Conservation (phyloP, 2,113 vertebrate species). For the Eptesicus fuscus region DNA sequence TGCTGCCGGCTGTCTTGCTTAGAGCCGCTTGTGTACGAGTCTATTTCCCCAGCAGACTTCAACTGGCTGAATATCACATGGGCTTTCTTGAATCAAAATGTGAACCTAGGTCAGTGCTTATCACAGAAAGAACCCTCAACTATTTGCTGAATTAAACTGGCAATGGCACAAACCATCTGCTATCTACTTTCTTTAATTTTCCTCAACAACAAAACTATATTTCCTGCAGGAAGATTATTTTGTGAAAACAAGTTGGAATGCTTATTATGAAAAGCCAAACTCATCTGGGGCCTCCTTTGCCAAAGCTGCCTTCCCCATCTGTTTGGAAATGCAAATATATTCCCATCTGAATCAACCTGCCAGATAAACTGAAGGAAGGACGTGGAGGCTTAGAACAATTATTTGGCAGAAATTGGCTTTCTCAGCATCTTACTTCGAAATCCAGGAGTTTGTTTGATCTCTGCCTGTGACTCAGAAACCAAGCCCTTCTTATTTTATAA, state of each 20-base stretch:
- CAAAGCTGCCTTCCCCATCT: slow-evolving; percentile 39
- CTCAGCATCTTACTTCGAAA: slow-evolving; percentile 54
- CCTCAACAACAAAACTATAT: slow-evolving; percentile 8
- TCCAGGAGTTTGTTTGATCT: slow-evolving; percentile 60
- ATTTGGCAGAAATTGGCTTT: slow-evolving; percentile 49
- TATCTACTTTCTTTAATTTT: slow-evolving; percentile 1
- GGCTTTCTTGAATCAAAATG: not conserved
- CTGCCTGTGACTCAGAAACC: slow-evolving; percentile 51
- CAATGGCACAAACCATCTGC: not conserved
- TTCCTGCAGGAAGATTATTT: slow-evolving; percentile 40
- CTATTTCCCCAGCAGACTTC: not conserved
- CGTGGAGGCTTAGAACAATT: slow-evolving; percentile 35
- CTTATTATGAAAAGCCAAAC: slow-evolving; percentile 24
- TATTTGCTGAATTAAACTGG: not conserved
- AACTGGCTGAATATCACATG: not conserved
- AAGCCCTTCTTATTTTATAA: slow-evolving; percentile 41
- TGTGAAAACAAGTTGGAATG: slow-evolving; percentile 56
- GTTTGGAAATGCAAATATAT: slow-evolving; percentile 34
- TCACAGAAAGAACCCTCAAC: not conserved
- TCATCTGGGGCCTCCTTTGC: slow-evolving; percentile 21
- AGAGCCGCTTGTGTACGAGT: not conserved
- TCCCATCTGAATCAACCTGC: slow-evolving; percentile 12
- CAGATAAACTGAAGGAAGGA: slow-evolving; percentile 53
- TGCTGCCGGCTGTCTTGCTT: not conserved
- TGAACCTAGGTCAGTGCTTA: not conserved